Evolutionary conservation across 2,113 vertebrate species (phyloP), one percentile per base, ranked within the genome.

Genomic region (Cnemophilus loriae): DNA sequence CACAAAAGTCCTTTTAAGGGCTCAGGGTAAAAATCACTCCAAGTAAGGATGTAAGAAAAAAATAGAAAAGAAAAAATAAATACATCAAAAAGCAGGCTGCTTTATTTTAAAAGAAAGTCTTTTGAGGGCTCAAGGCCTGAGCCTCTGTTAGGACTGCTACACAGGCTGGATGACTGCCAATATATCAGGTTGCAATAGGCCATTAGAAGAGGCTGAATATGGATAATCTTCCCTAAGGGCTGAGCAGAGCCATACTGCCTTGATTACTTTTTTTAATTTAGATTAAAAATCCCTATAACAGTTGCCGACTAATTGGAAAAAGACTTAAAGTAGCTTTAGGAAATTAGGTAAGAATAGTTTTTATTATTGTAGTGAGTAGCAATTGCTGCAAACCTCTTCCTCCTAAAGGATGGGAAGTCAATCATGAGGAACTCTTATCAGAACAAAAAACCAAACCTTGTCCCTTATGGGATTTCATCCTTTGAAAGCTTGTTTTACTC

Each of bases 331-430:
- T 87, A 94, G 71, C 78, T 91, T 96, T 94, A 89, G 83, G 53
- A 97, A 97, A 97, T 96, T 93, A 96, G 87, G 92, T 78, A 94
- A 84, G 88, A 97, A 95, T 93, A 94, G 71, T 95, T 96, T 96
- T 94, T 96, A 88, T 91, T 96, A 84, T 81, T 97, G 85, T 81
- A 81, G 55, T 30, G 32, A 1, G 0, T 33, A 85, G 56, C 47
- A 86, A 70, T 56, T 84, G 64, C 75, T 84, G 24, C 56, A 94
- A 89, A 93, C 44, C 18, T 91, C 63, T 87, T 94, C 53, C 33
- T 93, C 50, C 76, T 94, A 57, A 86, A 73, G 33, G 60, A 63
- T 53, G 10, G 39, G 33, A 53, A 95, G 59, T 94, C 82, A 92
- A 74, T 67, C 75, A 82, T 21, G 47, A 80, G 59, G 74, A 93